Evolutionary conservation across 2,888 invertebrate genomes (phyloP).

Genomic region (Hirtodrosophila histrioides): DNA sequence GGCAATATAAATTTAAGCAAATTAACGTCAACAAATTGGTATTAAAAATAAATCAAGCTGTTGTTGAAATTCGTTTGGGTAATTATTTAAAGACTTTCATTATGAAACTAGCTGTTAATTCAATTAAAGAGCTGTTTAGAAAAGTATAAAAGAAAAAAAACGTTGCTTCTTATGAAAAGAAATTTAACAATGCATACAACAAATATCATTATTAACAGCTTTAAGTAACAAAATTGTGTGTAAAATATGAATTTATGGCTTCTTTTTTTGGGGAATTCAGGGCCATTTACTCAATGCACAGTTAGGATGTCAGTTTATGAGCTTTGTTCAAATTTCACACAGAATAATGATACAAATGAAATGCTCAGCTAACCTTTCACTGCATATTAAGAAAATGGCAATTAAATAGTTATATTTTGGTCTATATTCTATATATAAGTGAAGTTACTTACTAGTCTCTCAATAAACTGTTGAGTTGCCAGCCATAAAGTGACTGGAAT

Average conservation of each 20-base stretch:
- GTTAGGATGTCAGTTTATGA: neutral
- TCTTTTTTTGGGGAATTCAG: too few relatives aligned
- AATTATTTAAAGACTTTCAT: slow-evolving; percentile 7
- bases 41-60: slow-evolving; percentile 4
- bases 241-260: too few relatives aligned
- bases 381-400: neutral
- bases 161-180: too few relatives aligned
- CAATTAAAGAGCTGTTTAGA: too few relatives aligned
- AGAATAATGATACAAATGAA: neutral
- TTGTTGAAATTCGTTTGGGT: slow-evolving; percentile 7
- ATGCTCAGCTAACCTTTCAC: neutral
- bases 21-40: slow-evolving; percentile 27
- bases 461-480: slow-evolving; percentile 39
- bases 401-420: neutral
- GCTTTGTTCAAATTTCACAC: neutral
- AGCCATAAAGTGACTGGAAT: slow-evolving; percentile 41
- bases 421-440: neutral
- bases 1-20: slow-evolving; percentile 8
- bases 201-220: too few relatives aligned
- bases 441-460: slow-evolving; percentile 58
- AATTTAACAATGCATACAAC: too few relatives aligned
- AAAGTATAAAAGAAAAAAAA: too few relatives aligned
- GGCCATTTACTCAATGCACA: neutral
- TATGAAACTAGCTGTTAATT: neutral
- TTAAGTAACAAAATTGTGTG: too few relatives aligned